Evolutionary conservation across 2,888 invertebrate species (phyloP).

Genomic region (Standfussiana lucernea): DNA sequence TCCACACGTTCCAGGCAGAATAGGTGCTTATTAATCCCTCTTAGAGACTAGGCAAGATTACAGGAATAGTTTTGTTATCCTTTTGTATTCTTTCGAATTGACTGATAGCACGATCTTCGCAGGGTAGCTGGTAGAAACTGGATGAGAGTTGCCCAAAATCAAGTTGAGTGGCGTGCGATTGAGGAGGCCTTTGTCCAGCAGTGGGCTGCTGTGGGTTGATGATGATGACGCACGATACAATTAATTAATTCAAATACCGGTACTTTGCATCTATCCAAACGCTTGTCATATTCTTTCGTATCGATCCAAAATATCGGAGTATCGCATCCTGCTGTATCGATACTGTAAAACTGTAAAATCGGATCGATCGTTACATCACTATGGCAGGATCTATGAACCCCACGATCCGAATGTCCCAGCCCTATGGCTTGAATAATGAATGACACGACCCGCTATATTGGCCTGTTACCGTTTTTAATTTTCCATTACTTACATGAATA

Average conservation of each 20-base stretch:
- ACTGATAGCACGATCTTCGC: no score
- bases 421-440: slow-evolving; percentile 83
- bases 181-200: no score
- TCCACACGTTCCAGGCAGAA: slow-evolving; percentile 65
- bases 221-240: neutral
- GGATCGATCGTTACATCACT: neutral
- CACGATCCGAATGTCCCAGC: slow-evolving; percentile 74
- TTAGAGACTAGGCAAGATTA: neutral
- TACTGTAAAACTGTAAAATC: neutral
- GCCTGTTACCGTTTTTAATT: slow-evolving; percentile 84
- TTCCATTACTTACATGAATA: slow-evolving; percentile 79
- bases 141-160: no score
- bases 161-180: no score
- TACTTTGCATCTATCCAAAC: neutral
- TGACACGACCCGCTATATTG: slow-evolving; percentile 78
- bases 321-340: neutral
- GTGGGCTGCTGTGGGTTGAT: no score
- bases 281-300: neutral
- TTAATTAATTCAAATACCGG: neutral
- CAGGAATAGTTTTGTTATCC: neutral
- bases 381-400: slow-evolving; percentile 76
- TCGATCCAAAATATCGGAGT: neutral
- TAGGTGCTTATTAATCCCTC: neutral
- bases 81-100: neutral
- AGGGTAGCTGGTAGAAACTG: no score